These are phyloP conservation scores for Gymnodraco acuticeps DNA, from an alignment of 2,797 vertebrate species.

Conservation along the genomic window DNA sequence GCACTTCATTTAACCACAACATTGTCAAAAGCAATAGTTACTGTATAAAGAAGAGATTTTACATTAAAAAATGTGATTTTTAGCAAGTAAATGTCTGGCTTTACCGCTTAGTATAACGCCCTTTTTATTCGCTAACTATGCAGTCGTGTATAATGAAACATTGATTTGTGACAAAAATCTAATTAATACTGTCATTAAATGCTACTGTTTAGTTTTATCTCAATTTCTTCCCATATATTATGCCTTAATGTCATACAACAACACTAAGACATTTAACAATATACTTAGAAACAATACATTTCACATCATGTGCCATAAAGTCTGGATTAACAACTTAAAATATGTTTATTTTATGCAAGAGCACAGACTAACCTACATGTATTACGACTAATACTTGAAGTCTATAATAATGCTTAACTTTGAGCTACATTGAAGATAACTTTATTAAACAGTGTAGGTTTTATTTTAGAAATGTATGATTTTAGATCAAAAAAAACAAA, in stretches of 20 bases:
- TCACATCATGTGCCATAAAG: background rate
- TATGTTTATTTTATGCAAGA: background rate
- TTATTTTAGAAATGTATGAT: background rate
- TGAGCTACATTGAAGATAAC: constrained; percentile 7
- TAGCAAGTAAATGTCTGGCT: background rate
- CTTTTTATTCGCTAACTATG: background rate
- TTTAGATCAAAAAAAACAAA: background rate
- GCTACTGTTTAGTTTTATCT: background rate
- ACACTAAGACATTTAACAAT: too few species aligned
- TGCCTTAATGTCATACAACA: too few species aligned
- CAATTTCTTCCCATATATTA: background rate
- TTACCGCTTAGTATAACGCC: background rate
- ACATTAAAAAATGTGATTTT: background rate
- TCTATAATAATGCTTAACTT: background rate
- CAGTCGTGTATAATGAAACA: background rate
- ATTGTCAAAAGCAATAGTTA: background rate
- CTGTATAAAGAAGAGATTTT: background rate
- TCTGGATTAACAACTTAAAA: too few species aligned
- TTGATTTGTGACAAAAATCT: constrained; percentile 5
- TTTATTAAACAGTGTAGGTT: background rate
- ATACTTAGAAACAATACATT: background rate
- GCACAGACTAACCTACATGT: background rate
- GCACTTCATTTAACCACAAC: background rate
- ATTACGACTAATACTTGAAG: background rate
- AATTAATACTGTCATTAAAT: background rate